Base-by-base conservation (phyloP, 2,888 invertebrate species). In the Rotaria socialis region DNA sequence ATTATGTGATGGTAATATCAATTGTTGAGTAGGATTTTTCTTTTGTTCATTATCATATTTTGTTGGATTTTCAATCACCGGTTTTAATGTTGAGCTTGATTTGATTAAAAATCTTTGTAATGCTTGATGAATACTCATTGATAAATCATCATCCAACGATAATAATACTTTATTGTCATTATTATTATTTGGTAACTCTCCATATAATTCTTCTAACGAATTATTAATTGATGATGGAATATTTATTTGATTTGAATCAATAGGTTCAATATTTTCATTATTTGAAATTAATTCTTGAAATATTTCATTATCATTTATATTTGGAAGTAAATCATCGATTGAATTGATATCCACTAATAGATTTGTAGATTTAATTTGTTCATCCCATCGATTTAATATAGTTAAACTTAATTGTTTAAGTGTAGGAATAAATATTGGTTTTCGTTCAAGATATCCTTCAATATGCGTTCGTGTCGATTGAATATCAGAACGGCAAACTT, bases 301-400 rank as follows among this genome's bases (percentile, higher is more conserved):
- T 14, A 35, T 67, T 67, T 80, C 80, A 80, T 43, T n/a, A 47
- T 80, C 80, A n/a, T 80, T 47, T n/a, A 80, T 80, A 80, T 80
- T 47, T n/a, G 35, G 47, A 47, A 80, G 47, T 47, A 80, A 47
- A 47, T 80, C 47, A 80, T 47, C 16, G n/a, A 80, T 43, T 16
- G 80, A 80, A 10, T 80, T 47, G 24, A 19, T n/a, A 47, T 80
- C 80, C 11, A 80, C 24, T 11, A n/a, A 47, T 80, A 47, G 80
- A 80, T 80, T 47, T 10, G 3, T 43, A 7, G 14, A 24, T 80
- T 80, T 80, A n/a, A 80, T 80, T 43, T 47, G 47, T 47, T 47
- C 43, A n/a, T 80, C n/a, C 80, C 80, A 80, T 80, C 47, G 47
- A 80, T 80, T 43, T 47, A 80, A 80, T 5, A 6, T n/a, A 47